These are phyloP conservation scores for cattle (Bos taurus) DNA, from an alignment of 2,113 vertebrate species.

Conservation along the genomic window DNA sequence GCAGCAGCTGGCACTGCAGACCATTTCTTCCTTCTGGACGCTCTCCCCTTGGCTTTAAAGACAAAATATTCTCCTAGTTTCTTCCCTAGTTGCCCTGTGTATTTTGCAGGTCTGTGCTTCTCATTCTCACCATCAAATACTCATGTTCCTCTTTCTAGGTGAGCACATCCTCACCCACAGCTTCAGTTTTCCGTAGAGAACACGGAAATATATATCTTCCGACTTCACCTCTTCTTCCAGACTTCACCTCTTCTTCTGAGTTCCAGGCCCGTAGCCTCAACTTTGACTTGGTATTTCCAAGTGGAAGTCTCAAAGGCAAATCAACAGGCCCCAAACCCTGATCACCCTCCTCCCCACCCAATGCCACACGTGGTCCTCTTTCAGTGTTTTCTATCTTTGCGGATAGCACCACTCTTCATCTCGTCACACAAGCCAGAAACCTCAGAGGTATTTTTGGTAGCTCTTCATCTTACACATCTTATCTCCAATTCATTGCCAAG, in stretches of 20 bases:
- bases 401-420: too few relatives aligned
- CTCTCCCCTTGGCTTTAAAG: neutral
- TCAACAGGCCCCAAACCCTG: neutral
- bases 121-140: neutral
- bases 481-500: neutral
- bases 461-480: neutral
- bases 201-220: neutral
- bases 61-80: neutral
- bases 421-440: neutral
- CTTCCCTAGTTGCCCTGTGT: neutral
- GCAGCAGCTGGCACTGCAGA: neutral
- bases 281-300: neutral
- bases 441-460: neutral
- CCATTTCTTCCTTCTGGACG: neutral
- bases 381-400: neutral
- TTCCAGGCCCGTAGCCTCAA: neutral
- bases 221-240: neutral
- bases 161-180: neutral
- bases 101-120: neutral
- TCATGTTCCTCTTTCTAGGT: neutral
- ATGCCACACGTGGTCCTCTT: accelerated
- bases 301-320: neutral
- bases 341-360: neutral
- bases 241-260: neutral
- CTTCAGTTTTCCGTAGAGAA: neutral